phyloP scores from a whole-genome alignment of 2,888 invertebrate species.

The Latheticus oryzae region DNA sequence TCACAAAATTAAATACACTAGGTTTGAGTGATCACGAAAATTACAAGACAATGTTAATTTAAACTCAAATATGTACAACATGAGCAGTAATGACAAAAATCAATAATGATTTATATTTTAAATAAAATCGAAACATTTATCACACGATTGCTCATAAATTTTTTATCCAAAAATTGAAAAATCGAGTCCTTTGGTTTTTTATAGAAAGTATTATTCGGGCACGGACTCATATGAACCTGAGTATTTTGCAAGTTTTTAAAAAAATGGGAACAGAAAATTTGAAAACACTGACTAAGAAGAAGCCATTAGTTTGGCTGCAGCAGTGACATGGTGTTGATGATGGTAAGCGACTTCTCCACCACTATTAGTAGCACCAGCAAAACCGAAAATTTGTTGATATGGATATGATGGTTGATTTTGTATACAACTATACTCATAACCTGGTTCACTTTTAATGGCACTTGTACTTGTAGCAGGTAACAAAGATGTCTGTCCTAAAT shows the following conservation, averaged over 20 bases:
- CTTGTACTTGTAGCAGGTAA: constrained; percentile 65
- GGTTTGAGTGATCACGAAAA: constrained; percentile 44
- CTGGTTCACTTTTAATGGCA: constrained; percentile 65
- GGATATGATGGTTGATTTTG: constrained; percentile 63
- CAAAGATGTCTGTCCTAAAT: constrained; percentile 71
- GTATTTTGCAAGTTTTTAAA: constrained; percentile 11
- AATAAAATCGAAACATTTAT: background rate
- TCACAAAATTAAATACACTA: constrained; percentile 44
- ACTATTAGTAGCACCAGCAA: constrained; percentile 63
- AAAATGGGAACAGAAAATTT: constrained; percentile 1
- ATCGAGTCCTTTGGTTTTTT: too few relatives aligned
- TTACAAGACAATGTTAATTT: background rate
- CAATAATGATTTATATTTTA: constrained; percentile 2
- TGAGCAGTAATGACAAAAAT: too few relatives aligned
- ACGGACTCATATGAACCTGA: too few relatives aligned
- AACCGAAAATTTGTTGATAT: constrained; percentile 71
- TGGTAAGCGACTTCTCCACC: constrained; percentile 78
- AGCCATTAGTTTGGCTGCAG: constrained; percentile 86
- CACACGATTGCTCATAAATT: too few relatives aligned
- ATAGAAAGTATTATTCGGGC: too few relatives aligned
- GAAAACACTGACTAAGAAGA: constrained; percentile 71
- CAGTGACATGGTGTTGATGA: constrained; percentile 87
- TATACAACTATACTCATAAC: constrained; percentile 64
- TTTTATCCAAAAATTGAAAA: too few relatives aligned
- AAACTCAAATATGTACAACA: too few relatives aligned